Evolutionary conservation across 37 sponge, comb jelly and placozoan species (phyloP).

Genomic region (Crambe crambe): DNA sequence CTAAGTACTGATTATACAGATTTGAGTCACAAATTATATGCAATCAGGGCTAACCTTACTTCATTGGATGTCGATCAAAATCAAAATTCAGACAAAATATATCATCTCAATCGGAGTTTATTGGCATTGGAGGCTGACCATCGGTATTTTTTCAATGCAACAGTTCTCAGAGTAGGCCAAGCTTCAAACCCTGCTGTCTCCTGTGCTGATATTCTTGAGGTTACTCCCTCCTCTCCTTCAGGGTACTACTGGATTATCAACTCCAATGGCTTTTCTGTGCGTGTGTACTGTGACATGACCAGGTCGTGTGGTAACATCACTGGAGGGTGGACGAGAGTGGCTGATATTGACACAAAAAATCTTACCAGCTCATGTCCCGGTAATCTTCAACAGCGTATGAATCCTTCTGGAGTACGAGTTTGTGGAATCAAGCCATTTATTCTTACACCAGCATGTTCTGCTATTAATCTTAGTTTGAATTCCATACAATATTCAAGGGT

Average conservation of each 20-base stretch:
- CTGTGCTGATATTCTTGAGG: neutral
- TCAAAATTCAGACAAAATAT: no score
- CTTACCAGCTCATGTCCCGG: neutral
- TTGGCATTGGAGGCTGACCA: no score
- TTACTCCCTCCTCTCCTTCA: conserved; percentile 13
- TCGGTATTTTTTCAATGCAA: no score
- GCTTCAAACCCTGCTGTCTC: neutral
- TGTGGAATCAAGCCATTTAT: neutral
- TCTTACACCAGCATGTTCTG: neutral
- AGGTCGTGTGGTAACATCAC: conserved; percentile 9
- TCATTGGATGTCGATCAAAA: no score
- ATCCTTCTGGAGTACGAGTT: neutral
- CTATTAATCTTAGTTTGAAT: neutral
- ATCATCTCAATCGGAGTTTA: no score
- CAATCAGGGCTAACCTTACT: no score
- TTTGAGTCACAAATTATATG: no score
- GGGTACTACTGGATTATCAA: conserved; percentile 15
- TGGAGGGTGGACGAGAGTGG: conserved; percentile 24
- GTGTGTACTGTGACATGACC: conserved; percentile 28
- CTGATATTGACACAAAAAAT: neutral
- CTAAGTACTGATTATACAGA: no score
- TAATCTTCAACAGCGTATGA: neutral
- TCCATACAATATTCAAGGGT: neutral
- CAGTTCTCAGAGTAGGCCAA: neutral
- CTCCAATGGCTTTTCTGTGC: neutral